Evolutionary conservation across 2,113 vertebrate species (phyloP), one percentile per base, ranked within the genome.

Genomic region (Thryonomys swinderianus): DNA sequence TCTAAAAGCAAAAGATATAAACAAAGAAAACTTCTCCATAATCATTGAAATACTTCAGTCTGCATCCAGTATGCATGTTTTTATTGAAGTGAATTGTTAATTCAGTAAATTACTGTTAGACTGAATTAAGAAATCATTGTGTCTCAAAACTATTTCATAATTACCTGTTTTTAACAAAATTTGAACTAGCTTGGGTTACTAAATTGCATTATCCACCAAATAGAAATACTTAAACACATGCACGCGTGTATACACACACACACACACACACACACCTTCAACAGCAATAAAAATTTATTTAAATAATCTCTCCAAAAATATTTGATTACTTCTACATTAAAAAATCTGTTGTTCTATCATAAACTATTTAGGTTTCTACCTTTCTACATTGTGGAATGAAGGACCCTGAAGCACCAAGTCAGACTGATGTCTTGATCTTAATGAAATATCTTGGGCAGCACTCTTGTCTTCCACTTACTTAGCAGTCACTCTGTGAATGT

Each of bases 61-160:
- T 92, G 11, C 73, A 61, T 71, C 23, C 25, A 83, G 27, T 30
- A 80, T 74, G 12, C 88, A 76, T 48, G 12, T 32, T 93, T 88
- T 76, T 37, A 76, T 25, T 80, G 30, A 93, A 89, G 81, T 81
- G 76, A 90, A 90, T 81, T 34, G 62, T 74, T 80, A 85, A 87
- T 84, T 83, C 23, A 37, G 34, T 84, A 71, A 93, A 87, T 64
- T 55, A 48, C n/a, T 42, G 55, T 88, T 93, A 86, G 93, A 87
- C 10, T 87, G 79, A 74, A 57, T 81, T 91, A 69, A 95, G 40
- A 78, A 86, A 81, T 5, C 20, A 82, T 64, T 66, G 32, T 25
- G 12, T 62, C 55, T 93, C 81, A 74, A n/a, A 84, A 59, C 34
- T 67, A 20, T 89, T 93, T 93, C 14, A 81, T 84, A 69, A 81